Evolutionary conservation across 1,140 invertebrate species (phyloP), one percentile per base, ranked within the genome.

Genomic region (Heliconius eleuchia): DNA sequence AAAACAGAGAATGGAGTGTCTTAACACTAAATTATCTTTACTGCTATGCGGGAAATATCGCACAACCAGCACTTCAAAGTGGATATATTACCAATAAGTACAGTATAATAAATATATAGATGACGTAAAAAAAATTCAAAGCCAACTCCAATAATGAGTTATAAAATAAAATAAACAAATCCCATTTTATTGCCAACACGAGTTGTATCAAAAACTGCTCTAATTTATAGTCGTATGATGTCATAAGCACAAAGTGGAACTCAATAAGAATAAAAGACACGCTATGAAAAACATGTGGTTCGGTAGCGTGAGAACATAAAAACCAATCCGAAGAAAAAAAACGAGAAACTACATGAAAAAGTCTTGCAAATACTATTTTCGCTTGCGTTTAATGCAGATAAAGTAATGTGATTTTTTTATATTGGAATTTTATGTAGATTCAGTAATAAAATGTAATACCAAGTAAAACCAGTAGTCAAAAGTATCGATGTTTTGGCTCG

Each of bases 81-180:
- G 42, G 13, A 46, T 46, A 42, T 13, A 42, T 46, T 46, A 46
- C 4, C 3, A 16, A 46, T 46, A 46, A 0, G 42, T 16, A 16
- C 13, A 46, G 13, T 46, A 46, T 16, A 46, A 46, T 5, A 46
- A 46, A 3, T 16, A 50, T 74, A 34, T 71, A 83, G 46, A 55
- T 52, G 76, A 80, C 70, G 42, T 70, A 60, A 73, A 81, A 84
- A 83, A 78, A 75, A 77, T 76, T 80, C 34, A 80, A 75, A 34
- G 46, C 77, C 80, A 84, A 83, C 81, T 87, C 76, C 79, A 82
- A 85, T 88, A 87, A 89, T 85, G 86, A 85, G 77, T 83, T 85
- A 86, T 90, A 90, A 91, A 91, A 86, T 57, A 89, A 88, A 90
- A 89, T 86, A 92, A 93, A 91, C 88, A 92, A 94, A 91, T 89